Percentiles rank a stretch among this genome's conserved stretches.
Conservation (phyloP, 2,797 vertebrate species). For the Amblyopsis hoosieri region DNA sequence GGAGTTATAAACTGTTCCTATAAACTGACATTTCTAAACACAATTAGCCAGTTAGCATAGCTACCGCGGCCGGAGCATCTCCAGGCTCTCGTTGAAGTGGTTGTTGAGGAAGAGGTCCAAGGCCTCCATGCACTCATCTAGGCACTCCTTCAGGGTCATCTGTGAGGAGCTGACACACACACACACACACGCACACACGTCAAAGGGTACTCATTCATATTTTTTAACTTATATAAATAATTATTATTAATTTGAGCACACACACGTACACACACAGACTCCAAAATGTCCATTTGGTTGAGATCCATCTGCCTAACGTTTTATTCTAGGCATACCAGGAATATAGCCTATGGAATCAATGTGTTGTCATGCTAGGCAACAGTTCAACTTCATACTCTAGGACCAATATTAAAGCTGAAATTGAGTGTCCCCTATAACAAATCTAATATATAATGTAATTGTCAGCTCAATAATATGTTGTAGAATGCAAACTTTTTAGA, state of each 20-base stretch:
- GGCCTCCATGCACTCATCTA: conserved; percentile 85
- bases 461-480: no score
- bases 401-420: background rate
- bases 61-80: conserved; percentile 81
- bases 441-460: no score
- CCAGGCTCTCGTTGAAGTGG: conserved; percentile 83
- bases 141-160: conserved; percentile 71
- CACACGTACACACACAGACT: background rate
- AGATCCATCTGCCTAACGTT: no score
- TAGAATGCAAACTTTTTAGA: no score
- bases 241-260: background rate
- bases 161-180: conserved; percentile 57
- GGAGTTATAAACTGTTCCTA: no score
- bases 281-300: background rate
- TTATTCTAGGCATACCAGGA: background rate
- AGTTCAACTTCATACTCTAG: no score
- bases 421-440: background rate
- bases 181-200: conserved; percentile 10
- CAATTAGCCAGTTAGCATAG: background rate
- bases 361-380: background rate
- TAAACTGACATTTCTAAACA: background rate
- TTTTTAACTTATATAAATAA: background rate
- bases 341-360: background rate
- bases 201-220: conserved; percentile 1
- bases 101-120: conserved; percentile 86